Evolutionary conservation across 2,888 invertebrate genomes (phyloP), one percentile per base, ranked within the genome.

Genomic region (Aspidapion aeneum): DNA sequence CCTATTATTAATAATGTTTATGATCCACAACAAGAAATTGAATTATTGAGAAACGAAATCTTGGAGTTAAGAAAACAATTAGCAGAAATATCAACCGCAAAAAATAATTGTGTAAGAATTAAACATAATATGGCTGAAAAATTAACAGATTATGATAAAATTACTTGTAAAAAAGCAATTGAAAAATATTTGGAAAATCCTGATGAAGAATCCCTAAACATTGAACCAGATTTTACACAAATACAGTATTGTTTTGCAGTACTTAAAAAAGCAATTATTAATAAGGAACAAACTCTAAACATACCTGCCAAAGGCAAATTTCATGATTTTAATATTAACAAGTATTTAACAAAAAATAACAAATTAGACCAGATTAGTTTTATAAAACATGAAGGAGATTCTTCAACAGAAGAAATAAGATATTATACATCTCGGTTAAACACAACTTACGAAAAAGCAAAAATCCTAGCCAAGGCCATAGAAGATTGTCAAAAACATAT

Each of bases 21-120:
- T 19, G 80, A 82, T 70, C 77, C 82, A 1, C 74, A 77, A 60
- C 73, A 79, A 55, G 80, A 83, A 72, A 81, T 83, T 63, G 69
- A 72, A n/a, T 75, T 78, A 59, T 71, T 84, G 49, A 78, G 74
- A 64, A 72, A 74, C 55, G 82, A 82, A 72, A 77, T 82, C 52
- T 77, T 76, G 63, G 75, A 76, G 60, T 71, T 83, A 16, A 52
- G 63, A 56, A 58, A 58, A 19, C 57, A 67, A 57, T 57, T 70
- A 21, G 58, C 57, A 54, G 17, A 22, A 20, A 51, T 17, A 1
- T 57, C 35, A 56, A 18, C 17, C 12, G 17, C 21, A 54, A 21
- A 18, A 12, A 19, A 22, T 59, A 21, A 18, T 9, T 9, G 17
- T 3, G 52, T 5, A 9, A 18, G 5, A 3, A 60, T 48, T 20